phyloP scores from a whole-genome alignment of 2,888 invertebrate species.

The Crocallis elinguaria region DNA sequence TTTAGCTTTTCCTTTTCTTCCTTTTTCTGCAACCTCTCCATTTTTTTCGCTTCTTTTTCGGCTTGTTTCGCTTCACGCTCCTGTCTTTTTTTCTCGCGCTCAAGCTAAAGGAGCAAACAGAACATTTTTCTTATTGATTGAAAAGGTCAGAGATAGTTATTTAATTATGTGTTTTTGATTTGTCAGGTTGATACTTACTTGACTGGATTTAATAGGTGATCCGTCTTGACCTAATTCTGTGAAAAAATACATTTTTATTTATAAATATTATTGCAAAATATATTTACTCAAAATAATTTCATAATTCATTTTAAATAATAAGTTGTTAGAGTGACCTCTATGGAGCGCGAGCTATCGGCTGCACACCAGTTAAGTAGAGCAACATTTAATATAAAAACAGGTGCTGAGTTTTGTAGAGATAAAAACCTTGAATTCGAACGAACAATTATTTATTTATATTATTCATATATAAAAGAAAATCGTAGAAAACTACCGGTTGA shows the following conservation, averaged over 20 bases:
- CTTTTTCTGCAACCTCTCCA: slow-evolving; percentile 78
- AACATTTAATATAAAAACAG: no score
- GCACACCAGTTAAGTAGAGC: no score
- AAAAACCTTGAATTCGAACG: no score
- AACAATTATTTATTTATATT: no score
- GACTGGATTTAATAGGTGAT: slow-evolving; percentile 61
- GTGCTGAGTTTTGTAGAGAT: no score
- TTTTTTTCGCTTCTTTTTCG: slow-evolving; percentile 76
- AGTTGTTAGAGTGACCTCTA: no score
- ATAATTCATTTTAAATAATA: no score
- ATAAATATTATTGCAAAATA: no score
- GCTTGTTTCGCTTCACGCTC: slow-evolving; percentile 80
- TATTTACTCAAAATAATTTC: not conserved
- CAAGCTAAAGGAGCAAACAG: slow-evolving; percentile 59
- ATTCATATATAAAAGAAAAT: no score
- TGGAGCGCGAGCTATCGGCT: no score
- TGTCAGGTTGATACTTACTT: slow-evolving; percentile 51
- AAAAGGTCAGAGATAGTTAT: not conserved
- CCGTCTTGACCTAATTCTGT: slow-evolving; percentile 70
- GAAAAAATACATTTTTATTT: slow-evolving; percentile 20
- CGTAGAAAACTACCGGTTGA: no score
- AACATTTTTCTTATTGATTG: not conserved
- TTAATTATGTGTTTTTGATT: not conserved
- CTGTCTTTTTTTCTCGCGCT: slow-evolving; percentile 82
- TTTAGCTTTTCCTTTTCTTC: slow-evolving; percentile 78